phyloP scores from a whole-genome alignment of 2,797 vertebrate species.

The Lemur catta region DNA sequence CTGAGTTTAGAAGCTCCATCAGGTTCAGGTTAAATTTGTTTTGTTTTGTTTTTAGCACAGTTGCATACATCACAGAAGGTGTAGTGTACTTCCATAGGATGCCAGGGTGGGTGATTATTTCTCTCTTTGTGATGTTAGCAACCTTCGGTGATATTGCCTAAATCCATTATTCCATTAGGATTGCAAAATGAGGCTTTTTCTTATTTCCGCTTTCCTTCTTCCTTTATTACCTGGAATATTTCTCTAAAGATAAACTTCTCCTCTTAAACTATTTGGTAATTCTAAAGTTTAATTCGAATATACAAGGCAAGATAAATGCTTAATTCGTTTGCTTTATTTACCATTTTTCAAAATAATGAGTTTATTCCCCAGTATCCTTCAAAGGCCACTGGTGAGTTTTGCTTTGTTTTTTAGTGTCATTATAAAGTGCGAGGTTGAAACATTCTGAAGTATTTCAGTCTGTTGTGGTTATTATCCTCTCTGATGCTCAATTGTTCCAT shows the following conservation, averaged over 20 bases:
- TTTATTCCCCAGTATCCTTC: background rate
- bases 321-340: background rate
- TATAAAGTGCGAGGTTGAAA: background rate
- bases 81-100: background rate
- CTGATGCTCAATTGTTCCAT: background rate
- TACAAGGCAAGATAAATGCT: background rate
- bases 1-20: background rate
- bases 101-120: background rate
- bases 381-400: background rate
- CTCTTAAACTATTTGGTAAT: background rate
- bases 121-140: background rate
- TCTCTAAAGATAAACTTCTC: background rate
- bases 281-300: background rate
- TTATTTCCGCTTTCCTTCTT: constrained; percentile 13
- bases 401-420: background rate
- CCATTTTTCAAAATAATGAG: background rate
- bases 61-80: background rate
- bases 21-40: background rate
- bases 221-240: background rate
- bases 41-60: background rate
- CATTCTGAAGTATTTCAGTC: background rate
- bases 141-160: background rate
- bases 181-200: background rate
- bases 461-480: background rate
- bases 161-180: background rate